phyloP scores from a whole-genome alignment of 1,140 invertebrate species.

The Anthonomus grandis region DNA sequence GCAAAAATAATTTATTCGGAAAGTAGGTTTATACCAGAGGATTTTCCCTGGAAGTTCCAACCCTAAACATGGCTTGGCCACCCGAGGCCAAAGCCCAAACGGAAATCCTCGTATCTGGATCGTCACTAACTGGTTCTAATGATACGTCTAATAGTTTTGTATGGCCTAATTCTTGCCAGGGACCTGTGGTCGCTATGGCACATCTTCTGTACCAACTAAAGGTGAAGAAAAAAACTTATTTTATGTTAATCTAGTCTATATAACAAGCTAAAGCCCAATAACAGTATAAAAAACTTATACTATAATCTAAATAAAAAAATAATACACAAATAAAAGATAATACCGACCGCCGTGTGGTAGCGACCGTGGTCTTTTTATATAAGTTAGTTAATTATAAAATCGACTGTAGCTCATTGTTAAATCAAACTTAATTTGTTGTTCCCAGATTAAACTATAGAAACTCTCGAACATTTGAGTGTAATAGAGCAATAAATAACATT shows the following conservation, averaged over 20 bases:
- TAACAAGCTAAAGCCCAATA: not conserved
- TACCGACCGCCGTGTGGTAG: not conserved
- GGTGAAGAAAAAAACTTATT: slow-evolving; percentile 43
- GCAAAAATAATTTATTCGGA: slow-evolving; percentile 6
- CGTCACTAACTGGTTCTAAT: slow-evolving; percentile 53
- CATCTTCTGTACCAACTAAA: slow-evolving; percentile 74
- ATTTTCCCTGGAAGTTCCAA: slow-evolving; percentile 66
- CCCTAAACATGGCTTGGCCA: slow-evolving; percentile 72
- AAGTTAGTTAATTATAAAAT: too few species aligned
- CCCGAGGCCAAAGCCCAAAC: slow-evolving; percentile 81
- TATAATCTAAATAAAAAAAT: not conserved
- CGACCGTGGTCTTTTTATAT: too few species aligned
- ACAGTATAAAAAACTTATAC: not conserved
- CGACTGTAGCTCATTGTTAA: too few species aligned
- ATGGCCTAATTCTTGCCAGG: slow-evolving; percentile 82
- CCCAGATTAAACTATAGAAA: too few species aligned
- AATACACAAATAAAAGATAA: not conserved
- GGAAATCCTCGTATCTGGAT: slow-evolving; percentile 46
- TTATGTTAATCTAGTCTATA: not conserved
- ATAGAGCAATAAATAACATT: too few species aligned
- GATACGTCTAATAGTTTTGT: slow-evolving; percentile 80
- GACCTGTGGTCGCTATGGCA: slow-evolving; percentile 76
- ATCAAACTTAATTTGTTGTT: too few species aligned
- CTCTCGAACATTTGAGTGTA: too few species aligned
- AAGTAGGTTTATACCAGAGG: too few species aligned